Base-by-base conservation (phyloP, 2,888 invertebrate genomes). In the Lamproptera curius region DNA sequence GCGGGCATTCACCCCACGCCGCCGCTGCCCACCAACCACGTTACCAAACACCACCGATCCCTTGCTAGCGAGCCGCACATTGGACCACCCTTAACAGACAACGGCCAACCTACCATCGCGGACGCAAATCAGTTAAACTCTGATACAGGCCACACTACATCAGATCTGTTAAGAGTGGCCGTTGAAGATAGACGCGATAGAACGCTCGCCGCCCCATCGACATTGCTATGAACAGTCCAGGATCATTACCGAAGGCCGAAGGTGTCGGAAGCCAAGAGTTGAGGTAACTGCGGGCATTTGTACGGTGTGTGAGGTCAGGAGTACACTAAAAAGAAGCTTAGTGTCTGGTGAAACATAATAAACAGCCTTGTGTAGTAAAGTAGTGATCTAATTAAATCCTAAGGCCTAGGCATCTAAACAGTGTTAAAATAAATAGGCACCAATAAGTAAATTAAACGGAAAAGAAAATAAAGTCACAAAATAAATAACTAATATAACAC, bases 211-310 rank as follows among this genome's bases (percentile, higher is more conserved):
- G 76, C 76, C 69, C 70, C 67, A 57, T 58, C 59, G 69, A 75
- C 64, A 63, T 67, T 64, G 65, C 67, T 67, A 69, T 63, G 57
- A 62, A 67, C 66, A 70, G 67, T 73, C 73, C 70, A 68, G 71
- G 73, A 74, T 75, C 67, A 72, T 76, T 71, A 75, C 73, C 75
- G 80, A 82, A 79, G 80, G 81, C 74, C 71, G 78, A 81, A 86
- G 76, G 83, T 85, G 84, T 84, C 65, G 71, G 76, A 86, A 86
- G 87, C 86, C 78, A 83, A 87, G 83, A 86, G 84, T 86, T 83
- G 70, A 82, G 85, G 86, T 86, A 86, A 86, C 86, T 87, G 86
- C 86, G 86, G 86, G 86, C 86, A 86, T 83, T 78, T 87, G 86
- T 85, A 81, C 77, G 83, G 78, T 85, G 86, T 86, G 78, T 87